These are phyloP conservation scores for Xestia sexstrigata DNA, from an alignment of 2,888 invertebrate genomes.

Conservation along the genomic window DNA sequence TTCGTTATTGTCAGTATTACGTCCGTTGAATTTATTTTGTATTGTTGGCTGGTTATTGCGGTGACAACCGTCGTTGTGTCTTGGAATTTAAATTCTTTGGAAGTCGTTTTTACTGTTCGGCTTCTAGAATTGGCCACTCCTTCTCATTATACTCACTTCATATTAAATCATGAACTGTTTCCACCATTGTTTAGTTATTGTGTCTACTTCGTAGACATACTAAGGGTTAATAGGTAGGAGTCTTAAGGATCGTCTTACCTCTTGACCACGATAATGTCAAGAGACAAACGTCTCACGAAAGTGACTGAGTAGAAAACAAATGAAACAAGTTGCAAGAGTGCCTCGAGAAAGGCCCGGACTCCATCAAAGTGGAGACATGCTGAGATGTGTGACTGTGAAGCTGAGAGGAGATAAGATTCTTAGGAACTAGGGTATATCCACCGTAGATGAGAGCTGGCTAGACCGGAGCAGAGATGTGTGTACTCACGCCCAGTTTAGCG, in stretches of 20 bases:
- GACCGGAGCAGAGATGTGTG: neutral
- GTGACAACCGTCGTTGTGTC: slow-evolving; percentile 11
- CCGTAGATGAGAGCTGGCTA: neutral
- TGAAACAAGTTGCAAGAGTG: too few species aligned
- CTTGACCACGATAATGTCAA: neutral
- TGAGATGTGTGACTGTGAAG: too few species aligned
- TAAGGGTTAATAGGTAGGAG: too few species aligned
- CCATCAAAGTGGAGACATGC: neutral
- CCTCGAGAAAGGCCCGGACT: too few species aligned
- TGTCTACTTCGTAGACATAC: too few species aligned
- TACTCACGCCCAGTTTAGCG: too few species aligned
- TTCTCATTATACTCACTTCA: neutral
- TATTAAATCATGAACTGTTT: too few species aligned
- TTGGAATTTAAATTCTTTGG: slow-evolving; percentile 4
- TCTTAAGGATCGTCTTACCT: neutral
- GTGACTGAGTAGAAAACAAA: neutral
- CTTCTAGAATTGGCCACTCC: neutral
- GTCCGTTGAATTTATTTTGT: slow-evolving; percentile 50
- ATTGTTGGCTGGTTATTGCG: slow-evolving; percentile 17
- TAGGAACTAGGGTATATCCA: neutral
- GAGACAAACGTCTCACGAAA: neutral
- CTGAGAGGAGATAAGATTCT: neutral
- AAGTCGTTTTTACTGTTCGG: neutral
- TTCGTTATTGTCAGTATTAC: slow-evolving; percentile 67
- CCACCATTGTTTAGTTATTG: too few species aligned